Base-by-base conservation (phyloP, 2,797 vertebrate genomes). In the Xyrichtys novacula region DNA sequence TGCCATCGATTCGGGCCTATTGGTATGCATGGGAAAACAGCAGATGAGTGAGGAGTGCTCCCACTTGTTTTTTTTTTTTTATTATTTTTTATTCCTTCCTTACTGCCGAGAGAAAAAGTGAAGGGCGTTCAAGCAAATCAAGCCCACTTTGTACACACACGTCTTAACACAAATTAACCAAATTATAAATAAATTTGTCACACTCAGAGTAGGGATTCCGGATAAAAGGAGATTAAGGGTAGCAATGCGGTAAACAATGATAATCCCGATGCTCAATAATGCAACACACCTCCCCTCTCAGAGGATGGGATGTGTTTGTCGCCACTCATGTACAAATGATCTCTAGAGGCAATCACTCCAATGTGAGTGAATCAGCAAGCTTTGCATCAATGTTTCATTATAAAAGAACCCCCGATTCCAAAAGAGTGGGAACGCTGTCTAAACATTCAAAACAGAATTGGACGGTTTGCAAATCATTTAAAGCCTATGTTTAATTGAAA, bases 121-220 rank as follows among this genome's bases (percentile, higher is more conserved):
- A 90, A 89, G 85, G 87, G 81, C 80, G 25, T 81, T 71, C 16
- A 42, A 86, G 85, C 87, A 80, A 81, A 85, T 76, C 65, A 3
- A 74, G 81, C 66, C n/a, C n/a, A 63, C 71, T 86, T 87, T 84
- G 80, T 80, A 70, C 64, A 89, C 85, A 87, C 72, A 26, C 54
- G 65, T 80, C 84, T 89, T 81, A 76, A 88, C 86, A 71, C 84
- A 89, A 91, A 92, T 91, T 76, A 90, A 85, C 78, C 82, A 86
- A 89, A 91, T 85, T 90, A 88, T 86, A 86, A 88, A 91, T 85
- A 81, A 14, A 88, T 85, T 80, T 87, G 85, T 86, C 85, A 78
- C 76, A 85, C 76, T 62, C 60, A 12, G 72, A 62, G 72, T 77
- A 32, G 74, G 79, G 81, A 85, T 83, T 78, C 54, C 5, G 68